Base-by-base conservation (phyloP, 2,113 vertebrate genomes). In the Semnopithecus entellus region DNA sequence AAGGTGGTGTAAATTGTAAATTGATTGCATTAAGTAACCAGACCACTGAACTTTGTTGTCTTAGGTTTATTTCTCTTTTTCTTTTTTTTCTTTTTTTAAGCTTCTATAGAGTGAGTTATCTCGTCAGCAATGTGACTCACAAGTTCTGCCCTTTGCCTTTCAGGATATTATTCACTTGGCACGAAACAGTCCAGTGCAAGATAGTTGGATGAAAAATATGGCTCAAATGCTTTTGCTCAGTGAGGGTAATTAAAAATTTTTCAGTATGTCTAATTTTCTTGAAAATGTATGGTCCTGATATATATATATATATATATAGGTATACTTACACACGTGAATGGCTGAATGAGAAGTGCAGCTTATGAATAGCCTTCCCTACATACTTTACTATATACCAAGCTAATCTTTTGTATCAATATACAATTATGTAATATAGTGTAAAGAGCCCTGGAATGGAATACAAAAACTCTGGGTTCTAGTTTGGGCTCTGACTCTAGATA, bases 1-100 rank as follows among this genome's bases (percentile, higher is more conserved):
- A 92, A 94, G 96, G 83, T 83, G 91, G 94, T 96, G 83, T 89
- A 93, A 98, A 91, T 76, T 97, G 57, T 32, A 94, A 95, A 95
- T 85, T 97, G 91, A 96, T 78, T 86, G 83, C n/a, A 52, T 50
- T 52, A 95, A 93, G 96, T 97, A 78, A 84, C n/a, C 76, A 86
- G 93, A 92, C 40, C 66, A 76, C 64, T 90, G 89, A 97, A 88
- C 61, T 90, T 59, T 66, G 52, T 45, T 84, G 89, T 64, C 68
- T 48, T 43, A 43, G n/a, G 38, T 59, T 97, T 92, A 72, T 76
- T 91, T 93, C 52, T 35, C 30, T 72, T 59, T 55, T 64, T 50
- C 48, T 38, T 48, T 48, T 43, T 32, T 88, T 16, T 25, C 25
- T 64, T 66, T 55, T 68, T 89, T 13, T 22, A 88, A 92, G 8